Base-by-base conservation (phyloP, 2,888 invertebrate species). In the Tribolium freemani region DNA sequence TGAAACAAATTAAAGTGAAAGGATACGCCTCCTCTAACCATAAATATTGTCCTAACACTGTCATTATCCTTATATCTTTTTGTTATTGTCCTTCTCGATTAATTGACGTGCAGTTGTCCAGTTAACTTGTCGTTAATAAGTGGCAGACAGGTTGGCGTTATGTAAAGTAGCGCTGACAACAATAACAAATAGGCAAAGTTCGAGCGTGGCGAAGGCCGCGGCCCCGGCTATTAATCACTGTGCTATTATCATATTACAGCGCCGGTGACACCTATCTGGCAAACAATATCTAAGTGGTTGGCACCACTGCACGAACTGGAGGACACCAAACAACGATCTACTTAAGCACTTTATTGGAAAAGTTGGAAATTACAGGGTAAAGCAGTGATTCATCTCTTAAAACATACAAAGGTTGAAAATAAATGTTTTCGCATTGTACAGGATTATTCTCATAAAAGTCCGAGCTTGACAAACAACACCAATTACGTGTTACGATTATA, bases 171-270 rank as follows among this genome's bases (percentile, higher is more conserved):
- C 76, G 78, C 72, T 61, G 82, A 80, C 82, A 81, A 79, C 79
- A 81, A 80, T 83, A 84, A 83, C 83, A 81, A 83, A 84, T 83
- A 83, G 83, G 80, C 81, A 79, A 83, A 84, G 84, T 84, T 84
- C 81, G 83, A 78, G 78, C 78, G 79, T 78, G 80, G 80, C 81
- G 78, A 75, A 79, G 81, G 82, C 78, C 80, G 77, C 80, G 78
- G 78, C 79, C 78, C 78, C 69, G 71, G 79, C 82, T 75, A 84
- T 83, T 84, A 83, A 84, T 83, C 82, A 82, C 78, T 73, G 76
- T 70, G 80, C 80, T 83, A 83, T 84, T 84, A 83, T 83, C 82
- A 84, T 84, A 84, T 83, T 82, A 84, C 81, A 79, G 77, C 80
- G 79, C 77, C 78, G 75, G 77, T 82, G 83, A 82, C 83, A 83